Evolutionary conservation across 2,797 vertebrate species (phyloP), one percentile per base, ranked within the genome.

Genomic region (Rhadinocentrus ornatus): DNA sequence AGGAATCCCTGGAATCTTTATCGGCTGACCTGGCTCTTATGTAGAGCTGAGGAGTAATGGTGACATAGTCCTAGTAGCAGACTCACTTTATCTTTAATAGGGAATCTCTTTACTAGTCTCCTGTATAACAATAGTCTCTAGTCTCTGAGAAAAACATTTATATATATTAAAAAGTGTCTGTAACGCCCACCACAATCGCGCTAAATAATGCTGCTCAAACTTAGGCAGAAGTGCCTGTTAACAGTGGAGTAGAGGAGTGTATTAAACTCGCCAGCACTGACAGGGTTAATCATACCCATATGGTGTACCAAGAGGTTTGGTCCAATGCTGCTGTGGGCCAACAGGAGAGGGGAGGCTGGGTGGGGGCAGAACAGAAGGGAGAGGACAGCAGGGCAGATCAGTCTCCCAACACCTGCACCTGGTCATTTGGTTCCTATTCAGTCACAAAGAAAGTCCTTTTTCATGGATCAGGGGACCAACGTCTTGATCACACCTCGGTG

Each of bases 1-100:
- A 90, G 92, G 93, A 94, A 94, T 94, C 88, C 82, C 73, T 78
- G 80, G 93, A 94, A 94, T 94, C 90, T 90, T 89, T 86, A 87
- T 81, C 6, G 77, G 63, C 66, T 84, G 89, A 91, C 88, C 85
- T 84, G 84, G 66, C 86, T 86, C 86, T 78, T 61, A 75, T 75
- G 77, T 77, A 29, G 67, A 66, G 68, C 81, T 56, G 71, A 73
- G 71, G 79, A 85, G 80, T 80, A 71, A 86, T 59, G 82, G 86
- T 78, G 88, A 86, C 87, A 91, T 71, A 76, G 82, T 83, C 83
- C 76, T 55, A 53, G 69, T 18, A 18, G 80, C 76, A 77, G 75
- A 54, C 66, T 56, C 62, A 6, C 32, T 70, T 52, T 20, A 24
- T 48, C 58, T 84, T 81, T 60, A 75, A 81, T 62, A 80, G 80